Conservation (phyloP, 2,797 vertebrate species). For the Schizopygopsis pylzovi region DNA sequence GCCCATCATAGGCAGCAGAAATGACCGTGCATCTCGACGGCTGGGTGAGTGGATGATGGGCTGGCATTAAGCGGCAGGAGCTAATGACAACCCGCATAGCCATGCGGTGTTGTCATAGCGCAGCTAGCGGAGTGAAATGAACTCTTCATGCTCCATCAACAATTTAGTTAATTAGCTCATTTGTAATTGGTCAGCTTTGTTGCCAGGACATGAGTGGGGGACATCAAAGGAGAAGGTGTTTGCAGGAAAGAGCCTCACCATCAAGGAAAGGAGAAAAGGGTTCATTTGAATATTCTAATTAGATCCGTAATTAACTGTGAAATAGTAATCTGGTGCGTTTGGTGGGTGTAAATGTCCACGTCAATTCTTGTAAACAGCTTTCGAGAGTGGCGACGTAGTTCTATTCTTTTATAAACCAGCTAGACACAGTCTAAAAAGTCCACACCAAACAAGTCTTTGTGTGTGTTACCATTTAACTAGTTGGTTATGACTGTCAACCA, state of each 20-base stretch:
- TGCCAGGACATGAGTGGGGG: conserved; percentile 94
- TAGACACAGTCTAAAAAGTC: conserved; percentile 17
- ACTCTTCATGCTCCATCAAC: conserved; percentile 99
- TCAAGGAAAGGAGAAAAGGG: conserved; percentile 68
- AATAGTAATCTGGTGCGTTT: conserved; percentile 79
- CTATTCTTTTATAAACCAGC: conserved; percentile 37
- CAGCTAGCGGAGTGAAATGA: conserved; percentile 95
- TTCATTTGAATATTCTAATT: conserved; percentile 87
- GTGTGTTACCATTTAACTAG: neutral
- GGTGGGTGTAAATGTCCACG: conserved; percentile 73
- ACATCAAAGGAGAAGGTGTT: conserved; percentile 98
- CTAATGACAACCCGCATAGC: conserved; percentile 88
- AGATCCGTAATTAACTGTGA: conserved; percentile 85
- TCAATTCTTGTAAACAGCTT: conserved; percentile 73
- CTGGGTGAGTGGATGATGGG: conserved; percentile 71
- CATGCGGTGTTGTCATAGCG: conserved; percentile 97
- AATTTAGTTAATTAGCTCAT: conserved; percentile 99
- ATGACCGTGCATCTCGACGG: conserved; percentile 66
- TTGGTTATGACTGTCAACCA: neutral
- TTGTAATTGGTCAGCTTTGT: conserved; percentile 99
- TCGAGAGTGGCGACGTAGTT: conserved; percentile 72
- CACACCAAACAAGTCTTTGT: conserved; percentile 1
- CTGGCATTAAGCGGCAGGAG: conserved; percentile 78
- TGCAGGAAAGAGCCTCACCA: conserved; percentile 78
- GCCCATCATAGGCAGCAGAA: conserved; percentile 56